These are phyloP conservation scores for Doris montereyensis DNA, from an alignment of 2,888 invertebrate genomes.

Conservation along the genomic window DNA sequence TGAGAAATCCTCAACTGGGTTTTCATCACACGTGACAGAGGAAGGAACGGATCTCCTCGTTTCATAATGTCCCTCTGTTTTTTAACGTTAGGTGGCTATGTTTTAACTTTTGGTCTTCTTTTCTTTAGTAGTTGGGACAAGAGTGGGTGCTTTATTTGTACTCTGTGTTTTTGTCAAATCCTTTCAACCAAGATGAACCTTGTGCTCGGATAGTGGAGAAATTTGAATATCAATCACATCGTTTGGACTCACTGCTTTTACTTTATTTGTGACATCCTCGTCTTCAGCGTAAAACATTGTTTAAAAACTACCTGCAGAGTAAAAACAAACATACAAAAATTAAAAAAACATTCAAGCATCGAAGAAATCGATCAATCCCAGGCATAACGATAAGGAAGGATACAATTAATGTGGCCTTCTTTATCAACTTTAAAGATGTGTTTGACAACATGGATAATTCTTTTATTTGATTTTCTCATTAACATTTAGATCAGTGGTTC, in stretches of 20 bases:
- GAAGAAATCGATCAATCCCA: too few species aligned
- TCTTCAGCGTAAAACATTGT: conserved; percentile 39
- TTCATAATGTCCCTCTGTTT: conserved; percentile 25
- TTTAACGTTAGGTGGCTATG: too few species aligned
- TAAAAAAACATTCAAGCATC: too few species aligned
- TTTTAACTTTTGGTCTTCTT: too few species aligned
- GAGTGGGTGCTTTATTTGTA: too few species aligned
- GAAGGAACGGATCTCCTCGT: conserved; percentile 39
- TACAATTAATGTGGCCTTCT: too few species aligned
- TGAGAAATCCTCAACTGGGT: conserved; percentile 37
- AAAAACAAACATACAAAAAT: background rate
- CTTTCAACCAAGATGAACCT: background rate
- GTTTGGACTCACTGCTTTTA: conserved; percentile 33
- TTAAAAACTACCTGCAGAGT: background rate
- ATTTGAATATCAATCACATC: conserved; percentile 37
- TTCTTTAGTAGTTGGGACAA: too few species aligned
- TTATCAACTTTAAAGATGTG: too few species aligned
- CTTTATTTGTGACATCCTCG: conserved; percentile 31
- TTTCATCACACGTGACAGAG: conserved; percentile 40
- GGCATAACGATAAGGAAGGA: too few species aligned
- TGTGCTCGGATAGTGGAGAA: conserved; percentile 16
- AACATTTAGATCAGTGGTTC: too few species aligned
- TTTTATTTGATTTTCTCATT: too few species aligned
- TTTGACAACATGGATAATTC: too few species aligned
- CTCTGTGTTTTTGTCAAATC: background rate